Evolutionary conservation across 2,113 vertebrate species (phyloP), one percentile per base, ranked within the genome.

Genomic region (Cyrtonyx montezumae): DNA sequence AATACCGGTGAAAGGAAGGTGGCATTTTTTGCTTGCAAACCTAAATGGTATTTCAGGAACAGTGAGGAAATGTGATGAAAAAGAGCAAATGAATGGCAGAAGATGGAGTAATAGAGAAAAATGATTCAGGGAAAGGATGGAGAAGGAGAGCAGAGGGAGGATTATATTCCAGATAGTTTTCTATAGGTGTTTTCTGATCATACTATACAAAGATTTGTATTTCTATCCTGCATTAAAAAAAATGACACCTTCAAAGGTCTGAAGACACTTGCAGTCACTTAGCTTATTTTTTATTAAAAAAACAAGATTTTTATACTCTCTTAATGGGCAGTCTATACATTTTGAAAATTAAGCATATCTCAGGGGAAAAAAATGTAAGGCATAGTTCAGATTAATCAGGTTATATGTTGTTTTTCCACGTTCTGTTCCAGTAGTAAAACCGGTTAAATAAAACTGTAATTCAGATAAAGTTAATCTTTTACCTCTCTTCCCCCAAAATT

Each of bases 311-410:
- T 94, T 89, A 79, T 73, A 84, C 30, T 16, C 14, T 93, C 37
- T 91, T 68, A 94, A 96, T 96, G 37, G 61, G 48, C 36, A 97
- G 55, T 8, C 42, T 28, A 73, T 45, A 37, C 79, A 89, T 88
- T 68, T 37, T 78, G 21, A 34, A 58, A 19, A 58, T 71, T 22
- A n/a, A 61, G 55, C 53, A 43, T 59, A 66, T 91, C 43, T 87
- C 49, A 56, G 36, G 36, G 66, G 42, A 87, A 59, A 97, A 94
- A 97, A 94, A 91, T 91, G 69, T 21, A 92, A 76, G 21, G 13
- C 25, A 87, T 96, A 96, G 16, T 30, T 30, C 51, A 28, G 51
- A 17, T 53, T 28, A 53, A 90, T 93, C 51, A 91, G 83, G 88
- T 76, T 77, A 28, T 84, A 40, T 53, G n/a, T 91, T 91, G 84